Conservation (phyloP, 2,888 invertebrate genomes). For the Cephalotes varians region DNA sequence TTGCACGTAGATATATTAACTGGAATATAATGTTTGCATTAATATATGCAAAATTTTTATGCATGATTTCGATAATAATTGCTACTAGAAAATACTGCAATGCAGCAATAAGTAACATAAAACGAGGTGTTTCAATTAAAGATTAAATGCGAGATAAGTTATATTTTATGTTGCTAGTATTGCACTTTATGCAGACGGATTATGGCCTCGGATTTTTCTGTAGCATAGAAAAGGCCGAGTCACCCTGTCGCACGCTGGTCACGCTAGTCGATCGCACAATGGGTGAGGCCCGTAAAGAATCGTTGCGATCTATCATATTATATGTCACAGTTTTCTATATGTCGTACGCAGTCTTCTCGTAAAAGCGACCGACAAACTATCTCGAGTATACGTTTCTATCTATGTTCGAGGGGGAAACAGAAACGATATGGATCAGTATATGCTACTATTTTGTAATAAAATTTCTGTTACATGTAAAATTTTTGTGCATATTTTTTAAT, state of each 20-base stretch:
- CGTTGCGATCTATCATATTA: conserved; percentile 67
- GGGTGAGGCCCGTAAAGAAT: conserved; percentile 71
- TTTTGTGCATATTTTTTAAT: not conserved
- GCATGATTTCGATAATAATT: not conserved
- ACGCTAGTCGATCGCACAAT: conserved; percentile 73
- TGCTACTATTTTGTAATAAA: not conserved
- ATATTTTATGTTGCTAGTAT: not conserved
- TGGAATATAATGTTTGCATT: not conserved
- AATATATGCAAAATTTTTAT: not conserved
- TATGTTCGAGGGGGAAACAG: not conserved
- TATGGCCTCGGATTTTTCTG: conserved; percentile 26
- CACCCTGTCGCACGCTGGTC: conserved; percentile 65
- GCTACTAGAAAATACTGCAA: not conserved
- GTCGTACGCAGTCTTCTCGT: conserved; percentile 62
- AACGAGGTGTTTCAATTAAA: conserved; percentile 15
- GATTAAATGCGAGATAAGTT: conserved; percentile 2
- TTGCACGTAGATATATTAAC: not conserved
- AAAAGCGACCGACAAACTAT: conserved; percentile 22
- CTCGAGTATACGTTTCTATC: conserved; percentile 34
- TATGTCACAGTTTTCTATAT: conserved; percentile 60
- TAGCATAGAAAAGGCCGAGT: conserved; percentile 59
- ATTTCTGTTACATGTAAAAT: not conserved
- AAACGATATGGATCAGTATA: conserved; percentile 1
- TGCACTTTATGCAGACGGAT: conserved; percentile 14
- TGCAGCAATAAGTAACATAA: not conserved